These are phyloP conservation scores for Saxidomus purpurata DNA, from an alignment of 1,140 invertebrate genomes.

Conservation along the genomic window DNA sequence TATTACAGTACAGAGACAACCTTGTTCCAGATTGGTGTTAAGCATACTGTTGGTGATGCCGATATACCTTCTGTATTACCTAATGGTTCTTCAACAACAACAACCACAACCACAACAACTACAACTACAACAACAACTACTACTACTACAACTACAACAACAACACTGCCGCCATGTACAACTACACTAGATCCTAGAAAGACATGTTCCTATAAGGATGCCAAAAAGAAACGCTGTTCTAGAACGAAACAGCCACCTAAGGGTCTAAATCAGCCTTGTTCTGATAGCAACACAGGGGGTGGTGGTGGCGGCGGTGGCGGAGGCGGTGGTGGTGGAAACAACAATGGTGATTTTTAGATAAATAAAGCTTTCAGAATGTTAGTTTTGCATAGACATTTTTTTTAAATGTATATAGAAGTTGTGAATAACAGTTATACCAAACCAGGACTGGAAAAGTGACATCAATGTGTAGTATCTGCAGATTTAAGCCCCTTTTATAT, in stretches of 20 bases:
- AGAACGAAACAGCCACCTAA: background rate
- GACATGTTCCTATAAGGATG: background rate
- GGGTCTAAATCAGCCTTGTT: conserved; percentile 31
- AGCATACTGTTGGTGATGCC: conserved; percentile 51
- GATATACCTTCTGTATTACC: conserved; percentile 14
- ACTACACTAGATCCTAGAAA: conserved; percentile 44
- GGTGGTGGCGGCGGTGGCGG: conserved; percentile 24
- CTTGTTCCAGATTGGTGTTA: conserved; percentile 66
- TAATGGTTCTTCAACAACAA: conserved; percentile 1
- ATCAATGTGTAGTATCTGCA: too few species aligned
- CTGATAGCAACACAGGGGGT: background rate
- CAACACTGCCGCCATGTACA: conserved; percentile 40
- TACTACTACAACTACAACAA: conserved; percentile 52
- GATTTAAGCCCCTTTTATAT: too few species aligned
- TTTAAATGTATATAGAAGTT: too few species aligned
- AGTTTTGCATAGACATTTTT: too few species aligned
- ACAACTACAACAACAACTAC: conserved; percentile 63
- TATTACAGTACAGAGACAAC: conserved; percentile 68
- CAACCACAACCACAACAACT: conserved; percentile 60
- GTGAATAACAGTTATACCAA: too few species aligned
- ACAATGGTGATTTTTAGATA: too few species aligned
- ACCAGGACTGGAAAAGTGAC: too few species aligned
- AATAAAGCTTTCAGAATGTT: too few species aligned
- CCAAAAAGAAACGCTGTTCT: conserved; percentile 2
- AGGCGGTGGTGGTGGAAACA: conserved; percentile 12